Evolutionary conservation across 1,140 invertebrate species (phyloP).

Genomic region (Heterodera schachtii): DNA sequence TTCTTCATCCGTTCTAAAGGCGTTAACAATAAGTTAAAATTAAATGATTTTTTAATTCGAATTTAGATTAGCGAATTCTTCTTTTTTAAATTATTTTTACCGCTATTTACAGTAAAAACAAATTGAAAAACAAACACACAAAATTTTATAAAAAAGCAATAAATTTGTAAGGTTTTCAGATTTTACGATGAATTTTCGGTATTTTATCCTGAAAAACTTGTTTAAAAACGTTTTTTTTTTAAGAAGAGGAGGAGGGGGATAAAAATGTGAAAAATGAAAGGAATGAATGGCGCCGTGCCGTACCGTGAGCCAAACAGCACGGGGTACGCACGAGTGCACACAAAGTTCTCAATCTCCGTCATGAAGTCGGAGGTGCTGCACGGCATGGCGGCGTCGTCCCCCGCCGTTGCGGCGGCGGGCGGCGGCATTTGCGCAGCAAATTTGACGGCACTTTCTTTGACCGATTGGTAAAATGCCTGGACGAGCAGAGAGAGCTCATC

Average conservation of each 20-base stretch:
- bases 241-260: no score
- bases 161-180: neutral
- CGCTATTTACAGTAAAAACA: no score
- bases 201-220: neutral
- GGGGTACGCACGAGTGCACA: slow-evolving; percentile 55
- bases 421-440: neutral
- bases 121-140: no score
- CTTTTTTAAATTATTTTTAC: no score
- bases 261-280: no score
- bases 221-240: no score
- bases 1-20: slow-evolving; percentile 61
- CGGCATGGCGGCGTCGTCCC: neutral
- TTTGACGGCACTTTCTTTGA: slow-evolving; percentile 70
- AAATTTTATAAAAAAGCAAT: neutral
- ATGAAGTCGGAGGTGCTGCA: slow-evolving; percentile 42
- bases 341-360: slow-evolving; percentile 56
- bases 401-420: neutral
- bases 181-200: neutral
- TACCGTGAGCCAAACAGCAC: slow-evolving; percentile 56
- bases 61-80: no score
- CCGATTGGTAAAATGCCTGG: slow-evolving; percentile 85
- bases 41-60: no score
- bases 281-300: neutral
- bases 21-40: no score
- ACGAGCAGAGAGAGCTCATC: slow-evolving; percentile 86